Percentiles rank a stretch among this genome's conserved stretches.
These are phyloP conservation scores for Hyles lineata DNA, from an alignment of 2,888 invertebrate species.

Conservation along the genomic window DNA sequence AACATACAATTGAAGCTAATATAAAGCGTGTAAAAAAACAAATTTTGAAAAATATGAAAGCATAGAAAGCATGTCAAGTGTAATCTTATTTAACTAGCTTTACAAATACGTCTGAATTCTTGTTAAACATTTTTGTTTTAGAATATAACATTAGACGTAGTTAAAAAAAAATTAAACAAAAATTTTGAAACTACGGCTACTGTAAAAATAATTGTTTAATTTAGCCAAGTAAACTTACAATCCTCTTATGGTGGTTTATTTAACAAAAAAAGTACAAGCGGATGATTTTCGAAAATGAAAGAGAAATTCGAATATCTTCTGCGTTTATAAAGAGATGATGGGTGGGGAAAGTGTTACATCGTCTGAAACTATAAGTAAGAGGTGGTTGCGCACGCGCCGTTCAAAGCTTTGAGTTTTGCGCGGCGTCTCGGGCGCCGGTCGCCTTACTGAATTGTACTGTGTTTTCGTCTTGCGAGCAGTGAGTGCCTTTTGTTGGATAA, in stretches of 20 bases:
- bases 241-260: not conserved
- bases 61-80: not conserved
- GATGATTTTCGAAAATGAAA: constrained; percentile 46
- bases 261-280: constrained; percentile 25
- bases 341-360: constrained; percentile 79
- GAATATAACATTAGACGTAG: not conserved
- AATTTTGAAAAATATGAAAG: not conserved
- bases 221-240: not conserved
- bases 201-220: constrained; percentile 10
- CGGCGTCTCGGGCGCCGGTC: constrained; percentile 56
- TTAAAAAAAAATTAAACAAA: not conserved
- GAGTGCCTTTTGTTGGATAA: constrained; percentile 47
- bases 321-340: constrained; percentile 57
- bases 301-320: constrained; percentile 54
- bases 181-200: not conserved
- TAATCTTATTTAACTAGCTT: no score
- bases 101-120: no score
- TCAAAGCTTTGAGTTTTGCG: constrained; percentile 64
- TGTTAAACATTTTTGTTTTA: not conserved
- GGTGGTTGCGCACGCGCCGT: constrained; percentile 58
- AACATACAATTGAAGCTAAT: no score
- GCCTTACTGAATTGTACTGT: constrained; percentile 29
- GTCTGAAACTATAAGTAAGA: constrained; percentile 79
- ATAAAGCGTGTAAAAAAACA: no score
- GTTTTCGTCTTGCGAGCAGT: constrained; percentile 43